Conservation (phyloP, 2,113 vertebrate genomes). For the Anguilla rostrata region DNA sequence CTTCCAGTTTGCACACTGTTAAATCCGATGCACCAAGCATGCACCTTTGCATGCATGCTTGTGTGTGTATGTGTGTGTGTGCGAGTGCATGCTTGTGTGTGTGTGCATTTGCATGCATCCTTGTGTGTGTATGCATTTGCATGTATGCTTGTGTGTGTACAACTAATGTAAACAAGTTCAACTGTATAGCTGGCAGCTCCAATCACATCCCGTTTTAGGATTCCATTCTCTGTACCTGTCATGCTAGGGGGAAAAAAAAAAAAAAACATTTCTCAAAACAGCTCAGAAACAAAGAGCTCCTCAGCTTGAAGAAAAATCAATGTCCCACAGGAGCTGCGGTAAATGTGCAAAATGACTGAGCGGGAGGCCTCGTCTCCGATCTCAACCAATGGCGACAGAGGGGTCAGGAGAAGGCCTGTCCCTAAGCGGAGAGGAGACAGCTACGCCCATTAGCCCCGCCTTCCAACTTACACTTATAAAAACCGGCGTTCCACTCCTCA, state of each 20-base stretch:
- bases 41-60: too few relatives aligned
- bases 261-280: conserved; percentile 16
- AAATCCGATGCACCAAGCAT: too few relatives aligned
- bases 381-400: neutral
- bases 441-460: neutral
- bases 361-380: neutral
- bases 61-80: neutral
- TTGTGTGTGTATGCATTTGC: neutral
- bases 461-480: neutral
- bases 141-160: neutral
- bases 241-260: conserved; percentile 1
- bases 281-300: neutral
- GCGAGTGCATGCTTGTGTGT: neutral
- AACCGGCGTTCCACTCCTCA: neutral
- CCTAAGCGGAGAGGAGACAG: neutral
- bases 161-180: conserved; percentile 26
- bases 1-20: too few relatives aligned
- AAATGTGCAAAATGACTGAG: neutral
- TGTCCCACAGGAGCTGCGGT: neutral
- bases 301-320: neutral
- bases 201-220: conserved; percentile 18
- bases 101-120: neutral
- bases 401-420: neutral
- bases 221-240: conserved; percentile 10
- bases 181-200: conserved; percentile 26